These are phyloP conservation scores for Drosophila pseudotalamancana DNA, from an alignment of 2,888 invertebrate genomes.

Conservation along the genomic window DNA sequence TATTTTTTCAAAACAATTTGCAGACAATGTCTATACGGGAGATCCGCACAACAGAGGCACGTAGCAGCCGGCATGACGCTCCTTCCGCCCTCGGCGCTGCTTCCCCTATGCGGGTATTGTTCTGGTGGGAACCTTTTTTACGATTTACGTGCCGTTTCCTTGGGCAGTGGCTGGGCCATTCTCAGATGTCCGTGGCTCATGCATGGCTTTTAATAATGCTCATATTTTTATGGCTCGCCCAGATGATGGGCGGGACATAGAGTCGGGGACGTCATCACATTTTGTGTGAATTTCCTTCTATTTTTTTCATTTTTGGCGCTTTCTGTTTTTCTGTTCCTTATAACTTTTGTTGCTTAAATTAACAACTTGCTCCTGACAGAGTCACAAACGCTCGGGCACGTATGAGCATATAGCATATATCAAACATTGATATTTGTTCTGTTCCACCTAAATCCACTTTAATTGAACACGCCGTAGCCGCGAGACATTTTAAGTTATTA, in stretches of 20 bases:
- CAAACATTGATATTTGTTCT: slow-evolving; percentile 64
- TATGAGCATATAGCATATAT: slow-evolving; percentile 12
- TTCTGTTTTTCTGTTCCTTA: slow-evolving; percentile 30
- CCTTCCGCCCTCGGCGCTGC: not conserved
- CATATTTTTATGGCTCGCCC: slow-evolving; percentile 71
- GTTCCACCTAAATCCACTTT: slow-evolving; percentile 61
- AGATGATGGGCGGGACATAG: slow-evolving; percentile 25
- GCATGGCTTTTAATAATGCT: slow-evolving; percentile 75
- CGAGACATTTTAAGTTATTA: slow-evolving; percentile 63
- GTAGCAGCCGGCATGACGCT: slow-evolving; percentile 22
- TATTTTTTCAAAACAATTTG: slow-evolving; percentile 8
- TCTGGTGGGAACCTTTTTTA: slow-evolving; percentile 70
- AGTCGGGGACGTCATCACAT: slow-evolving; percentile 60
- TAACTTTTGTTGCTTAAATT: slow-evolving; percentile 74
- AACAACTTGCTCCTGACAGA: slow-evolving; percentile 50
- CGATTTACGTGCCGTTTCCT: slow-evolving; percentile 75
- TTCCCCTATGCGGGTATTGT: slow-evolving; percentile 29
- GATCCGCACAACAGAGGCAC: slow-evolving; percentile 21
- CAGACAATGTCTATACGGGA: slow-evolving; percentile 20
- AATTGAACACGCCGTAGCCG: slow-evolving; percentile 54
- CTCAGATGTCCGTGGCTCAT: slow-evolving; percentile 50
- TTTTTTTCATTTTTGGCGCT: slow-evolving; percentile 20
- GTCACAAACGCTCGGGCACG: slow-evolving; percentile 1
- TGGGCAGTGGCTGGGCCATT: slow-evolving; percentile 38
- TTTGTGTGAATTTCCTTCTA: slow-evolving; percentile 59